Conservation (phyloP, 2,113 vertebrate species). For the Dasypus novemcinctus region DNA sequence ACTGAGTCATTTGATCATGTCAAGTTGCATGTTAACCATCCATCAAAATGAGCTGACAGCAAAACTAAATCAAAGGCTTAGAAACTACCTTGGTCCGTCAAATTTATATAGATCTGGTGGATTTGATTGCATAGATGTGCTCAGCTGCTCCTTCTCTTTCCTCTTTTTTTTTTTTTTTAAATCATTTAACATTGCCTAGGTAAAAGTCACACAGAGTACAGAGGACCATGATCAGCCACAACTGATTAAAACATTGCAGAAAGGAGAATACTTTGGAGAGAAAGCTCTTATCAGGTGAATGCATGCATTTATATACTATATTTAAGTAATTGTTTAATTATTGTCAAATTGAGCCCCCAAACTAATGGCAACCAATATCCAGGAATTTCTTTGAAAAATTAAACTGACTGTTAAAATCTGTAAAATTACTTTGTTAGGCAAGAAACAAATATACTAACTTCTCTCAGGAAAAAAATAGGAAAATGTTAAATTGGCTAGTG, state of each 20-base stretch:
- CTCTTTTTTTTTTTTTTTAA: not conserved
- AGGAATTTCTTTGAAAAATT: not conserved
- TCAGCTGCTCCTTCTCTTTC: not conserved
- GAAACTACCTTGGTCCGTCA: not conserved
- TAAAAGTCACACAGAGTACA: conserved; percentile 92
- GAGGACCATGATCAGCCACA: conserved; percentile 88
- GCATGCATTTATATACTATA: not conserved
- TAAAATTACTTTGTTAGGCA: not conserved
- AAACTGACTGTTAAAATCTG: not conserved
- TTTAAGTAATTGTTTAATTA: not conserved
- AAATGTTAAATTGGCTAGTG: not conserved
- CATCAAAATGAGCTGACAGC: not conserved
- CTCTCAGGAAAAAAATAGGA: not conserved
- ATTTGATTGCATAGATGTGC: not conserved
- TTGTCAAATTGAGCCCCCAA: not conserved
- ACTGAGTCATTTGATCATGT: not conserved
- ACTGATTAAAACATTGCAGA: conserved; percentile 92
- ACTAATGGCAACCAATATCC: not conserved
- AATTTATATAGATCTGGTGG: not conserved
- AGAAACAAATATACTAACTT: not conserved
- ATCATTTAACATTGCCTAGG: conserved; percentile 79
- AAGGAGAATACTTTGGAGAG: conserved; percentile 95
- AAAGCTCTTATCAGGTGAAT: conserved; percentile 94
- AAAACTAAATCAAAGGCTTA: not conserved
- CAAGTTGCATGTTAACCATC: not conserved